Percentiles rank a stretch among this genome's conserved stretches.
These are phyloP conservation scores for Chaetodon trifascialis DNA, from an alignment of 2,113 vertebrate species.

Conservation along the genomic window DNA sequence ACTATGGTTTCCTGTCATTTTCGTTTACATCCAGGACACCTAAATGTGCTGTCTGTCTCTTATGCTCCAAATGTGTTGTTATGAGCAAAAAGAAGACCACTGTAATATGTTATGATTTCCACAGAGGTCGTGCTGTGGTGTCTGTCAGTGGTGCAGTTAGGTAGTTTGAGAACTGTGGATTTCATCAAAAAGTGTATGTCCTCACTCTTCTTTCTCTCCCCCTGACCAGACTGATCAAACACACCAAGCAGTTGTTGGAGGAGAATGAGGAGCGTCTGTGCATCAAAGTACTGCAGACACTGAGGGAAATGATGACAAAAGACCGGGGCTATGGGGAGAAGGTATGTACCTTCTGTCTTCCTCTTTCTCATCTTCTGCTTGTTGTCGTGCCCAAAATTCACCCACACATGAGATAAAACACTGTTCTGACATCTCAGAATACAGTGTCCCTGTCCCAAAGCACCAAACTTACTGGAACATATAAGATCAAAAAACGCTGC, in stretches of 20 bases:
- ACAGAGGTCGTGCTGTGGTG: neutral
- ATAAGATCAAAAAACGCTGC: neutral
- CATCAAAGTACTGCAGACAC: slow-evolving; percentile 97
- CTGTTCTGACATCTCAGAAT: slow-evolving; percentile 22
- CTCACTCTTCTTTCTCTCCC: neutral
- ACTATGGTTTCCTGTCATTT: neutral
- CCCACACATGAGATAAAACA: slow-evolving; percentile 17
- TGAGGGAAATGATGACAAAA: slow-evolving; percentile 99
- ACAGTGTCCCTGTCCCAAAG: neutral
- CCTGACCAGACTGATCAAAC: slow-evolving; percentile 92
- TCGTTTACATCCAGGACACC: neutral
- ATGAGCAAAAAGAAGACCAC: neutral
- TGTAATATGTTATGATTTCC: neutral
- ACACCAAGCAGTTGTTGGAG: slow-evolving; percentile 97
- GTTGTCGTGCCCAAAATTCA: neutral
- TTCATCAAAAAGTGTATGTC: neutral
- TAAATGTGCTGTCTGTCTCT: neutral
- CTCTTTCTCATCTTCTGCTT: slow-evolving; percentile 28
- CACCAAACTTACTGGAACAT: neutral
- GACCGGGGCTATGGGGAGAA: slow-evolving; percentile 97
- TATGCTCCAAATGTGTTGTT: neutral
- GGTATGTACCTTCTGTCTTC: slow-evolving; percentile 85
- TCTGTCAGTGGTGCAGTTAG: neutral
- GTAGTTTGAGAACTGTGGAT: neutral
- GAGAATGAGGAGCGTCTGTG: slow-evolving; percentile 98